A percentile compares a stretch with the other conserved stretches of the same genome.
These are phyloP conservation scores for Sinocyclocheilus maitianheensis DNA, from an alignment of 2,113 vertebrate genomes.

Conservation along the genomic window DNA sequence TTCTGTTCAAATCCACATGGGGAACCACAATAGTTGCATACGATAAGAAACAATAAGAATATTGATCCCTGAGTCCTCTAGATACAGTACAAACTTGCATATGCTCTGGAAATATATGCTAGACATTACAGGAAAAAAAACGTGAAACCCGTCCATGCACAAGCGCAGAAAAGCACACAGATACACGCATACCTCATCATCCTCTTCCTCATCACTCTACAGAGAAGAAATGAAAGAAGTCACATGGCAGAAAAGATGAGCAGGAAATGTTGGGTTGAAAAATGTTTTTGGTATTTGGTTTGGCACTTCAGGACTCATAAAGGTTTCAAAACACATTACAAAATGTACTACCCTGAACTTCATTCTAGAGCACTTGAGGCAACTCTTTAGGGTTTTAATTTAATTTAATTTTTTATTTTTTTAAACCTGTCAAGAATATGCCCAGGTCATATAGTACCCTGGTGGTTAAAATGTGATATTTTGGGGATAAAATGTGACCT, in stretches of 20 bases:
- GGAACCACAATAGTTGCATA: not conserved
- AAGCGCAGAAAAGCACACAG: constrained; percentile 42
- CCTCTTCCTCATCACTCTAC: constrained; percentile 92
- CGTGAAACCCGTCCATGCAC: constrained; percentile 48
- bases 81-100: not conserved
- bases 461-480: too few relatives aligned
- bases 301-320: not conserved
- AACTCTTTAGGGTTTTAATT: not conserved
- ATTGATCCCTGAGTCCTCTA: not conserved
- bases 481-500: too few relatives aligned
- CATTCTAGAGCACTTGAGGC: not conserved
- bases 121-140: not conserved
- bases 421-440: not conserved
- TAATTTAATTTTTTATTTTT: too few relatives aligned
- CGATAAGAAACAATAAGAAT: not conserved
- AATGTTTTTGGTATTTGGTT: not conserved
- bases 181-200: constrained; percentile 78
- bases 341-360: not conserved
- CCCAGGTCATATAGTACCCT: not conserved
- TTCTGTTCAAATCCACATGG: not conserved
- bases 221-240: constrained; percentile 58
- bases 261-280: not conserved
- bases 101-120: not conserved
- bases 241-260: constrained; percentile 56
- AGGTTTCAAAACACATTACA: not conserved